These are phyloP conservation scores for Deroptyus accipitrinus DNA, from an alignment of 2,113 vertebrate species.

Conservation along the genomic window DNA sequence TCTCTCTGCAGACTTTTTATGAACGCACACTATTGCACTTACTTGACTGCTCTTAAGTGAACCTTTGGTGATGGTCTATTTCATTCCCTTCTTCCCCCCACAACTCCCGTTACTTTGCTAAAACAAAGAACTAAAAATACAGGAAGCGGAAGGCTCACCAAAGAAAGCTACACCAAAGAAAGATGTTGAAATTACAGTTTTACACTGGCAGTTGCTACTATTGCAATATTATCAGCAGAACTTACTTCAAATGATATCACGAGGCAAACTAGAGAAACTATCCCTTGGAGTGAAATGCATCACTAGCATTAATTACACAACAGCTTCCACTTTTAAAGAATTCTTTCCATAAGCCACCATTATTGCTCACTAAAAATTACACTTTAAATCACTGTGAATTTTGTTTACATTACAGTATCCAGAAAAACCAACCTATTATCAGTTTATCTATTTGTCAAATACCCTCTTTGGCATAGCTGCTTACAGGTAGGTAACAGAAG, in stretches of 20 bases:
- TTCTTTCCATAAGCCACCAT: neutral
- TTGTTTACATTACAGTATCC: neutral
- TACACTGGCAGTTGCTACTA: neutral
- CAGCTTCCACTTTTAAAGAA: neutral
- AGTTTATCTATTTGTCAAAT: neutral
- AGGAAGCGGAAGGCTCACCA: slow-evolving; percentile 22
- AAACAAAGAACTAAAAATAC: slow-evolving; percentile 63
- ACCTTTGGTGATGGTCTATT: neutral
- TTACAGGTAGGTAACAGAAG: neutral
- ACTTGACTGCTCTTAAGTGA: slow-evolving; percentile 22
- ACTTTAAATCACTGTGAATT: neutral
- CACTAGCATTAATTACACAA: neutral
- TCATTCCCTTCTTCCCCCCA: neutral
- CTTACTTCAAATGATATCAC: neutral
- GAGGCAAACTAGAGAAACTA: neutral
- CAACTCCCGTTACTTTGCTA: neutral
- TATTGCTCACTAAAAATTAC: neutral
- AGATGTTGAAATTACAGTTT: slow-evolving; percentile 16
- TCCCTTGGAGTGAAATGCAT: neutral
- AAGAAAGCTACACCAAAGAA: slow-evolving; percentile 2
- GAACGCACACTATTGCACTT: neutral
- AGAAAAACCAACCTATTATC: neutral
- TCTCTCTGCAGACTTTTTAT: slow-evolving; percentile 40
- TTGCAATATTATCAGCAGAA: neutral
- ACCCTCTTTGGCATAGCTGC: neutral